A percentile compares a stretch with the other conserved stretches of the same genome.
These are phyloP conservation scores for Cyphomyrmex costatus DNA, from an alignment of 1,140 invertebrate species.

Conservation along the genomic window DNA sequence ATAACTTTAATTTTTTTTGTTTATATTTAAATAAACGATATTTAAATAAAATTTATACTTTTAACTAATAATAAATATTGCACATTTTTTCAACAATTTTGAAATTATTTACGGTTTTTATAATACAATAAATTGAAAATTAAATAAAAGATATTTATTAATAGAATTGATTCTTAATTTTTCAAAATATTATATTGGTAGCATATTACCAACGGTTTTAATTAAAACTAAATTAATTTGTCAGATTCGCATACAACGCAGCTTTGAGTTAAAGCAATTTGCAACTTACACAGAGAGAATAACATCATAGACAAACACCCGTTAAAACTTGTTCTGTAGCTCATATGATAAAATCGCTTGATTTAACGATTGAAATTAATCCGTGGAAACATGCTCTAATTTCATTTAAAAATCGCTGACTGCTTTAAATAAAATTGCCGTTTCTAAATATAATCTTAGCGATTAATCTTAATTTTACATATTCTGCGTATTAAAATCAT, in stretches of 20 bases:
- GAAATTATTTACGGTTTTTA: neutral
- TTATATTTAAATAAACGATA: too few species aligned
- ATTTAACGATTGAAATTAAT: neutral
- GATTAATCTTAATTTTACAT: constrained; percentile 6
- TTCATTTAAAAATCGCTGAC: neutral
- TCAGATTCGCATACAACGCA: neutral
- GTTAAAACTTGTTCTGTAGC: neutral
- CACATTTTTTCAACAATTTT: neutral
- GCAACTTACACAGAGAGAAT: neutral
- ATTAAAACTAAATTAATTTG: neutral
- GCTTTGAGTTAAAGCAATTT: neutral
- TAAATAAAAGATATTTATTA: neutral
- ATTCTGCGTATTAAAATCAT: neutral
- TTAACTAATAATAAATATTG: constrained; percentile 4
- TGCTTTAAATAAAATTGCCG: constrained; percentile 1
- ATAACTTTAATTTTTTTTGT: neutral
- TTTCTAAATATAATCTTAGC: neutral
- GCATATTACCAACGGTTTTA: neutral
- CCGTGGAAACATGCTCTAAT: neutral
- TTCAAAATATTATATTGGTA: neutral
- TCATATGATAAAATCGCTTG: neutral
- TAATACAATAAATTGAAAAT: neutral
- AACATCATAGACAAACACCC: too few species aligned
- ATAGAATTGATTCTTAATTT: neutral
- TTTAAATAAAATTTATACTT: neutral